Base-by-base conservation (phyloP, 2,888 invertebrate genomes). In the Polietes domitor region DNA sequence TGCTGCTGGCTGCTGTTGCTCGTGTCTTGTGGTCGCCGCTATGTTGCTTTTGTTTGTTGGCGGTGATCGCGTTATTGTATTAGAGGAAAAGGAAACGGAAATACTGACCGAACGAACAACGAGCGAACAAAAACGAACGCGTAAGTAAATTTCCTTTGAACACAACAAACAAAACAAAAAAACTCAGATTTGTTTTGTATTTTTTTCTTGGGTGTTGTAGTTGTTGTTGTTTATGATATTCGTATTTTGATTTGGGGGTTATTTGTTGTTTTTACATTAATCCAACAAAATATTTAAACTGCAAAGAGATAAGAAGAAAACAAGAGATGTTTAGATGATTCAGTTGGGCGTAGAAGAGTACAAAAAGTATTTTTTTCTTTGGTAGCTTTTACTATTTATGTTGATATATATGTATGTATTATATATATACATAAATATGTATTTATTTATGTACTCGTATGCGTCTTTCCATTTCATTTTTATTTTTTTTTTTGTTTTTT, bases 1-100 rank as follows among this genome's bases (percentile, higher is more conserved):
- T 83, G 80, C 61, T 58, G 83, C 55, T 71, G 65, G 74, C 47
- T 75, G 85, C 55, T 81, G 58, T 65, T 43, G 17, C n/a, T 26
- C 37, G n/a, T n/a, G n/a, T n/a, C n/a, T n/a, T 9, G 37, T 7
- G 7, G 37, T 9, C 1, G 37, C 37, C 12, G 37, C 37, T 37
- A n/a, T n/a, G 19, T 12, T 37, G 15, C 32, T 53, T 55, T 63
- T 15, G 15, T 19, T 21, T 24, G 26, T 55, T 55, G 21, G 15
- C 41, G 4, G 47, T n/a, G 12, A n/a, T 47, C 12, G 47, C n/a
- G 47, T 47, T 47, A 58, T 58, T 58, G 10, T 58, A 21, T 65
- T 41, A 15, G 68, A n/a, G n/a, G n/a, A 68, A 63, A 12, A 41
- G 43, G 68, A 71, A 71, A 37, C 24, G 53, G 17, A 74, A 43